Conservation (phyloP, 2,888 invertebrate genomes). For the Tromatobia lineatoria region DNA sequence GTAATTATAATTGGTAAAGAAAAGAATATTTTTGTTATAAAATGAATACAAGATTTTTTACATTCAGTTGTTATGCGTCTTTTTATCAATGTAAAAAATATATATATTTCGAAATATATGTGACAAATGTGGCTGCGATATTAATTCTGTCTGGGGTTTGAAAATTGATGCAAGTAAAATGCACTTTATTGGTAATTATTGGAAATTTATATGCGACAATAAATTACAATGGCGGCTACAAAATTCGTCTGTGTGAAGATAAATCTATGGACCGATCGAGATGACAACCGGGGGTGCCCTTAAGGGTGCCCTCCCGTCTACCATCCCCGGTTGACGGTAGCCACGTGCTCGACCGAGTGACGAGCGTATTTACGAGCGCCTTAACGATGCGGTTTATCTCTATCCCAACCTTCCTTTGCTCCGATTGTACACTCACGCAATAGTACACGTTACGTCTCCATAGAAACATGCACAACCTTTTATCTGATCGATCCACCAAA, state of each 20-base stretch:
- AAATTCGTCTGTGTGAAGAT: background rate
- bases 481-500: conserved; percentile 3
- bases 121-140: background rate
- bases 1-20: background rate
- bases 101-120: background rate
- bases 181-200: background rate
- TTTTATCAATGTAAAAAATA: background rate
- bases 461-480: background rate
- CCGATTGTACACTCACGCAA: conserved; percentile 35
- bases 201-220: background rate
- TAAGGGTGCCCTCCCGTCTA: too few species aligned
- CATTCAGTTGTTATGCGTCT: background rate
- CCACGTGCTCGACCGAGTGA: conserved; percentile 57
- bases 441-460: conserved; percentile 1
- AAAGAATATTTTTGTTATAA: background rate
- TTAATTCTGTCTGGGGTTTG: background rate
- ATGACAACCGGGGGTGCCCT: conserved; percentile 17
- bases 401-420: conserved; percentile 39
- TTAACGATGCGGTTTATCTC: conserved; percentile 69
- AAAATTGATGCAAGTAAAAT: background rate
- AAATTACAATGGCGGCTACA: background rate
- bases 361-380: conserved; percentile 60
- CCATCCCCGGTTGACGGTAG: conserved; percentile 28
- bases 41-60: background rate
- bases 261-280: conserved; percentile 8